Evolutionary conservation across 2,888 invertebrate species (phyloP), one percentile per base, ranked within the genome.

Genomic region (Empis livida): DNA sequence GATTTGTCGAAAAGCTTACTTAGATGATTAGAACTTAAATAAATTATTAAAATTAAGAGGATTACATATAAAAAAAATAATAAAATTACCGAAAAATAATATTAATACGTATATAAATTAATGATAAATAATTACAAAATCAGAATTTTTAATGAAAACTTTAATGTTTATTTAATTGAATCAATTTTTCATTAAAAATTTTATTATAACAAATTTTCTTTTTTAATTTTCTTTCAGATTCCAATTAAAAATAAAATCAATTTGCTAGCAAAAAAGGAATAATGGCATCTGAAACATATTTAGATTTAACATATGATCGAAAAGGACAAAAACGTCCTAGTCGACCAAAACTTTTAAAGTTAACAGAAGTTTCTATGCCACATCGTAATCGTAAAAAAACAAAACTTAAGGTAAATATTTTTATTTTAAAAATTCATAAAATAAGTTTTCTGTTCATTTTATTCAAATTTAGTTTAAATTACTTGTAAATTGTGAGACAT

Each of bases 321-420:
- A 68, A 66, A 52, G 57, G 59, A 17, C 51, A 51, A 17, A 68
- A 67, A 53, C 62, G 67, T 46, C 63, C 64, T 11, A 57, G 62
- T 50, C 57, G 68, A 51, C 68, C 68, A 43, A 68, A 67, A 57
- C 54, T 68, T 23, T 53, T 68, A 15, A 68, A 65, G 54, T 47
- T 68, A 47, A 64, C 65, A 35, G 68, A 68, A 56, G 66, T 64
- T 10, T 59, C 64, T 43, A 61, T 63, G 57, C 65, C 68, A 38
- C 65, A 67, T 55, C 63, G 68, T 32, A 66, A 61, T 53, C 63
- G 67, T 45, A 68, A 68, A 53, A 68, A 68, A 57, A 64, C 61
- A 44, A 68, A 68, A 64, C 61, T 66, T 15, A 68, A 68, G 62
- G 68, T 67, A 46, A 61, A 48, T 31, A 46, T 5, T 32, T 32